These are phyloP conservation scores for Indicator indicator DNA, from an alignment of 2,113 vertebrate genomes.

Conservation along the genomic window DNA sequence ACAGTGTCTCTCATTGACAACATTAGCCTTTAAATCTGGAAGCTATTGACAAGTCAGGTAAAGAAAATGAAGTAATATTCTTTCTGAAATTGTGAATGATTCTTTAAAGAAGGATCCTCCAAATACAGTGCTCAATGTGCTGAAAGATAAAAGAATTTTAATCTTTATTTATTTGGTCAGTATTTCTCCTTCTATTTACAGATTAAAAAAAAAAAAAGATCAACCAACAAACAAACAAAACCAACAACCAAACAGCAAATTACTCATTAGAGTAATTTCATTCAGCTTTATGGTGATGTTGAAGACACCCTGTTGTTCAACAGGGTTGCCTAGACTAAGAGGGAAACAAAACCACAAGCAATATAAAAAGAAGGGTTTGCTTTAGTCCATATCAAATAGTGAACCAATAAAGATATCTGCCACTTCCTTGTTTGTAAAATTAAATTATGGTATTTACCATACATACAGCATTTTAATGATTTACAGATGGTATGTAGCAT, in stretches of 20 bases:
- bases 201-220: too few relatives aligned
- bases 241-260: too few relatives aligned
- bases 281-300: neutral
- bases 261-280: neutral
- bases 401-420: conserved; percentile 27
- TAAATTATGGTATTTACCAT: conserved; percentile 12
- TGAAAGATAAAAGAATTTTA: neutral
- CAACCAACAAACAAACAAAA: neutral
- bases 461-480: conserved; percentile 26
- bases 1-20: neutral
- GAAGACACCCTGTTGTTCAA: neutral
- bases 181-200: neutral
- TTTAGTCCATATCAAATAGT: neutral
- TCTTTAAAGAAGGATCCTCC: neutral
- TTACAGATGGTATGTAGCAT: neutral
- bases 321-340: rapidly evolving
- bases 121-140: neutral
- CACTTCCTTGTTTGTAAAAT: conserved; percentile 3
- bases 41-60: neutral
- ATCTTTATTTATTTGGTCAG: neutral
- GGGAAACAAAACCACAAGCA: neutral
- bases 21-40: neutral
- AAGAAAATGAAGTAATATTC: neutral
- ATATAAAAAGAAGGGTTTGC: neutral
- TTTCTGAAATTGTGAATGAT: neutral